Base-by-base conservation (phyloP, 2,113 vertebrate species). In the Odontesthes bonariensis region DNA sequence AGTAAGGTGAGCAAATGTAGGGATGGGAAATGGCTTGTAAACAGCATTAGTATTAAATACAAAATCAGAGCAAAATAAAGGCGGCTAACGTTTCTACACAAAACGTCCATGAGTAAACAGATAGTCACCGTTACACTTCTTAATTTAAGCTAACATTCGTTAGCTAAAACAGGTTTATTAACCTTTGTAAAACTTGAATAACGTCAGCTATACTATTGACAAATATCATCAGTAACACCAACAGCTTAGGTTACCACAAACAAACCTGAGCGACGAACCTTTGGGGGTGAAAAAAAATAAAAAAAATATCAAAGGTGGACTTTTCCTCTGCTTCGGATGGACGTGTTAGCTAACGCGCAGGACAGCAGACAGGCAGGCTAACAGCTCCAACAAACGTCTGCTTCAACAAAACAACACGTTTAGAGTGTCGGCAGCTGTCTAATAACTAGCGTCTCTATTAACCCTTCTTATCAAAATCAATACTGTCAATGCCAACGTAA, bases 201-300 rank as follows among this genome's bases (percentile, higher is more conserved):
- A 64, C 17, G n/a, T 52, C 42, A 80, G 38, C 32, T 32, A 3
- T 0, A 47, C 19, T 3, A 3, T 59, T 55, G 9, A 19, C 14
- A 31, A 3, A 22, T 47, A 44, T 10, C 0, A 16, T 47, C n/a
- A 49, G 4, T 38, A 19, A 62, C 63, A 59, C 1, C 3, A 32
- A 20, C 14, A 60, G n/a, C 7, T 8, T 10, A 6, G 75, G 32
- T 46, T 17, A 74, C 1, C 10, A 69, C 0, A 79, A 65, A 90
- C 77, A 57, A 66, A 91, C 90, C 91, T 92, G 72, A n/a, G 54
- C 4, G 75, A 58, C 10, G 84, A 75, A 84, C 58, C 73, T 77
- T 64, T 17, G 68, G 75, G 47, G 40, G 9, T 54, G 59, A 62
- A 82, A 77, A 74, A 79, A 52, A 17, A 14, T 31, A 46, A 33